Evolutionary conservation across 2,797 vertebrate species (phyloP).

Genomic region (Chaunax sp.): DNA sequence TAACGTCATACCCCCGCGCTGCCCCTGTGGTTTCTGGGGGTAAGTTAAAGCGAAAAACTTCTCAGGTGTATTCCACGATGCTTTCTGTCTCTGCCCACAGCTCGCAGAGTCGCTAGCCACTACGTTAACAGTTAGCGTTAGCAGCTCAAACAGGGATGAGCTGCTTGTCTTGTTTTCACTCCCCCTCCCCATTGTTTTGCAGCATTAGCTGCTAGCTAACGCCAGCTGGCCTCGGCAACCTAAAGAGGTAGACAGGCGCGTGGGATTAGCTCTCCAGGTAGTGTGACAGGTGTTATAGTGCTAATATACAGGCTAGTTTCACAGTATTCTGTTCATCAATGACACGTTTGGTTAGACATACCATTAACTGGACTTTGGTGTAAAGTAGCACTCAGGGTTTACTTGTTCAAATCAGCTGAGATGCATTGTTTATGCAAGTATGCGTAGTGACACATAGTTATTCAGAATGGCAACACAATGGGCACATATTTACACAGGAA

Average conservation of each 20-base stretch:
- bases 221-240: conserved; percentile 52
- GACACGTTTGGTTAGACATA: not conserved
- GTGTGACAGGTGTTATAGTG: conserved; percentile 33
- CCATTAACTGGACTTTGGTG: not conserved
- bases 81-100: conserved; percentile 33
- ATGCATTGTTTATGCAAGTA: not conserved
- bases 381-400: not conserved
- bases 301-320: not conserved
- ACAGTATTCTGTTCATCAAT: not conserved
- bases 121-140: conserved; percentile 53
- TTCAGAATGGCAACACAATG: not conserved
- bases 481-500: not conserved
- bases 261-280: conserved; percentile 30
- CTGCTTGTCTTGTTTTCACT: conserved; percentile 67
- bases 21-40: conserved; percentile 97
- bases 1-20: conserved; percentile 90
- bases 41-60: conserved; percentile 75
- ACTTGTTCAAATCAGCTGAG: not conserved
- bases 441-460: not conserved
- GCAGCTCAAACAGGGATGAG: conserved; percentile 72
- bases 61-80: conserved; percentile 13
- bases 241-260: not conserved
- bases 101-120: conserved; percentile 66
- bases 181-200: conserved; percentile 79
- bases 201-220: conserved; percentile 72